Evolutionary conservation across 2,113 vertebrate species (phyloP), one percentile per base, ranked within the genome.

Genomic region (Pardalotus punctatus): DNA sequence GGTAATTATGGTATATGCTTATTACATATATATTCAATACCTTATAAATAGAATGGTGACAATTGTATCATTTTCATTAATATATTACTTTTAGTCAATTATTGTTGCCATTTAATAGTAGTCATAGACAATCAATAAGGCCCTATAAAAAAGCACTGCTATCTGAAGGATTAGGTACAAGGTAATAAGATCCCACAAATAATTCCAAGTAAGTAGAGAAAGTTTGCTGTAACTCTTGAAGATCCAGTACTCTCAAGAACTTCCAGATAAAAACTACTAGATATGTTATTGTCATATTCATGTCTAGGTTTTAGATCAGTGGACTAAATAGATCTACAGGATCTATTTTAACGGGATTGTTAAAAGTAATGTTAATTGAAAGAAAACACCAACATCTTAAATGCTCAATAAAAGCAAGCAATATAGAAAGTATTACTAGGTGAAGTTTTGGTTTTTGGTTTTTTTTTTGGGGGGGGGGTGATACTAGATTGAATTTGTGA

Each of bases 401-500:
- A 61, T 73, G 10, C 2, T 69, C 9, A 65, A 3, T 56, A 65
- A 88, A 79, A 70, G 1, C 10, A 65, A 61, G 27, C 7, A 56
- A 69, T 33, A 5, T 50, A 6, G 14, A 42, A 90, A 65, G 2
- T 21, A 48, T 57, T 35, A 57, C 58, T 48, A 60, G 10, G 12
- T 47, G 19, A 54, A 60, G 3, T 73, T 65, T 81, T 11, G 6
- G n/a, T n/a, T n/a, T n/a, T n/a, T n/a, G n/a, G n/a, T n/a, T n/a
- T n/a, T n/a, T n/a, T n/a, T n/a, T n/a, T n/a, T n/a, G 10, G 54
- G 2, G 11, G 3, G 17, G 3, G 19, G 5, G 2, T 50, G 28
- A 69, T 72, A n/a, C 3, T 43, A 48, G 21, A 53, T 5, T 58
- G 27, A 86, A 78, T 81, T 51, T 72, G 4, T 21, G 72, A 77